A percentile compares a stretch with the other conserved stretches of the same genome.
These are phyloP conservation scores for Cosmorhoe ocellata DNA, from an alignment of 2,888 invertebrate genomes.

Conservation along the genomic window DNA sequence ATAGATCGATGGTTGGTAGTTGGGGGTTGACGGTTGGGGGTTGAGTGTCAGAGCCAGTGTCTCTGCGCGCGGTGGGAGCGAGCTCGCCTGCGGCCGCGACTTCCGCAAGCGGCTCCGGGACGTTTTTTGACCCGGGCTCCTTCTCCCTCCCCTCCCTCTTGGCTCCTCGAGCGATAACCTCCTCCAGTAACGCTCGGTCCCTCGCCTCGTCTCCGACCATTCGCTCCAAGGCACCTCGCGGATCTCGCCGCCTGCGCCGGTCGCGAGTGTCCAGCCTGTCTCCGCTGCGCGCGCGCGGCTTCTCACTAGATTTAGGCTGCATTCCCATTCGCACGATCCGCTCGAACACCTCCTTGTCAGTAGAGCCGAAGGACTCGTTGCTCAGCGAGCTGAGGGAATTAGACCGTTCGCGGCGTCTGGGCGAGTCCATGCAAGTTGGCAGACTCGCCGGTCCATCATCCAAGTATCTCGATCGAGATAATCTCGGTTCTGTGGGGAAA, in stretches of 20 bases:
- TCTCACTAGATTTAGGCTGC: conserved; percentile 49
- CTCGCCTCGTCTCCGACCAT: conserved; percentile 55
- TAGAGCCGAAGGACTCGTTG: conserved; percentile 82
- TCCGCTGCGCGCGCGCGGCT: conserved; percentile 49
- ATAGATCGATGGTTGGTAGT: too few species aligned
- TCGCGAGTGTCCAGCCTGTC: conserved; percentile 43
- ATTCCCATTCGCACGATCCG: conserved; percentile 90
- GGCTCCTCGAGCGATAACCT: conserved; percentile 85
- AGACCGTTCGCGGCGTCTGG: conserved; percentile 35
- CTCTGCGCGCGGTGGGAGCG: conserved; percentile 62
- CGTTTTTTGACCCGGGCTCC: conserved; percentile 85
- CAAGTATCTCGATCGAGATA: conserved; percentile 26
- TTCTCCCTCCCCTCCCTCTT: conserved; percentile 32
- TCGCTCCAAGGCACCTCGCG: conserved; percentile 46
- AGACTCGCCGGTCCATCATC: conserved; percentile 54
- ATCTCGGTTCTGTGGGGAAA: background rate
- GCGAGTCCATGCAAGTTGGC: conserved; percentile 46
- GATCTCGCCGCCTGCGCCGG: conserved; percentile 31
- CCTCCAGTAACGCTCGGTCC: conserved; percentile 78
- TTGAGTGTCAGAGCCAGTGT: conserved; percentile 64
- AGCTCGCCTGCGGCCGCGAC: conserved; percentile 79
- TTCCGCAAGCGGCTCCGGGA: conserved; percentile 87
- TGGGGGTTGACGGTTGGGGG: too few species aligned
- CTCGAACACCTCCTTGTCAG: conserved; percentile 86
- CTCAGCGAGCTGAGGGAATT: conserved; percentile 67